A percentile compares a stretch with the other conserved stretches of the same genome.
Evolutionary conservation across 2,113 vertebrate species (phyloP).

Genomic region (Hippocampus mohnikei): DNA sequence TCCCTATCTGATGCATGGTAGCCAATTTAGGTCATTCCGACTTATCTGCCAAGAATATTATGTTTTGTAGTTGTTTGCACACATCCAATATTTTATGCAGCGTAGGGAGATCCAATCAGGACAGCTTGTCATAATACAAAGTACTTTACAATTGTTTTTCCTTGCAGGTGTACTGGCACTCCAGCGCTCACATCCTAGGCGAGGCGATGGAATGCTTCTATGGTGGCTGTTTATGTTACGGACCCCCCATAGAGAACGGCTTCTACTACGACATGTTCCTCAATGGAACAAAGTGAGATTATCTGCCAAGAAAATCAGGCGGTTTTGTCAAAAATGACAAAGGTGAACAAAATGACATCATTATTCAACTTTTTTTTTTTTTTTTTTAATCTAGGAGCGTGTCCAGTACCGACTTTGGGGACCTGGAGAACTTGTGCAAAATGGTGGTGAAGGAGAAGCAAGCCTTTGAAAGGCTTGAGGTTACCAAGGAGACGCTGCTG

Average conservation of each 20-base stretch:
- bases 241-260: constrained; percentile 95
- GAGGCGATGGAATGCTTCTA: constrained; percentile 95
- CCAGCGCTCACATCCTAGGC: constrained; percentile 94
- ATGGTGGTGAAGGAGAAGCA: constrained; percentile 95
- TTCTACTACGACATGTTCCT: constrained; percentile 99
- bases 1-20: too few species aligned
- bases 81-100: too few species aligned
- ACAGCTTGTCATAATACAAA: neutral
- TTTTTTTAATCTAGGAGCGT: constrained; percentile 73
- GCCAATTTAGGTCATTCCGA: too few species aligned
- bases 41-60: too few species aligned
- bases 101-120: neutral
- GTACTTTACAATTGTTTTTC: neutral
- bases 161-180: constrained; percentile 94
- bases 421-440: constrained; percentile 88
- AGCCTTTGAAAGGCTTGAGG: constrained; percentile 90
- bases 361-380: constrained; percentile 4
- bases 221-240: constrained; percentile 95
- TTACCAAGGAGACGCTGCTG: constrained; percentile 89
- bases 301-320: neutral
- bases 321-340: neutral
- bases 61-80: too few species aligned
- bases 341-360: neutral
- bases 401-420: constrained; percentile 89
- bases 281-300: constrained; percentile 83